A percentile compares a stretch with the other conserved stretches of the same genome.
Conservation (phyloP, 1,140 invertebrate genomes). For the Achatina immaculata region DNA sequence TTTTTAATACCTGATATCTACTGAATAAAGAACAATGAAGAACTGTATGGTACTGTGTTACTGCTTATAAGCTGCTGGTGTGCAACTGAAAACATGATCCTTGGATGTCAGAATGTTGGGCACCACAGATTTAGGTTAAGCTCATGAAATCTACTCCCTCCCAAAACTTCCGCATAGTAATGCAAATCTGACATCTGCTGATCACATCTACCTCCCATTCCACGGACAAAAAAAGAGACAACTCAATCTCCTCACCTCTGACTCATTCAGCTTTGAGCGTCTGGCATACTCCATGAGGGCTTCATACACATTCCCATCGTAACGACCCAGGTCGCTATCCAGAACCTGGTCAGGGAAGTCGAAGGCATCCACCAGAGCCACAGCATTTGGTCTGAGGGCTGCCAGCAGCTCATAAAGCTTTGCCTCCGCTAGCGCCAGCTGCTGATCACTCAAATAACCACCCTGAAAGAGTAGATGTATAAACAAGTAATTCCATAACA, state of each 20-base stretch:
- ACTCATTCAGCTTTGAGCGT: conserved; percentile 87
- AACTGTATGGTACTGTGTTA: too few relatives aligned
- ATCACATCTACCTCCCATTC: too few relatives aligned
- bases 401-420: conserved; percentile 80
- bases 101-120: too few relatives aligned
- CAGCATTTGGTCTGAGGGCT: conserved; percentile 85
- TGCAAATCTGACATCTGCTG: too few relatives aligned
- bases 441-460: conserved; percentile 71
- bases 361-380: conserved; percentile 91
- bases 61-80: too few relatives aligned
- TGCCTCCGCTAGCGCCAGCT: conserved; percentile 77
- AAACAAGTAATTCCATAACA: too few relatives aligned
- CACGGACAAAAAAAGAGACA: background rate
- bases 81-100: too few relatives aligned
- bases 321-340: conserved; percentile 85
- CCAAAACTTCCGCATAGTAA: too few relatives aligned
- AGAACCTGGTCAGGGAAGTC: conserved; percentile 87
- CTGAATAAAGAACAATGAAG: too few relatives aligned
- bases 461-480: conserved; percentile 47
- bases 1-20: too few relatives aligned
- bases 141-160: too few relatives aligned
- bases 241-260: conserved; percentile 68
- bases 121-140: too few relatives aligned
- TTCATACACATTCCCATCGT: conserved; percentile 92
- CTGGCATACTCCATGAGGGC: conserved; percentile 86